Conservation (phyloP, 2,797 vertebrate genomes). For the Alfaro cultratus region DNA sequence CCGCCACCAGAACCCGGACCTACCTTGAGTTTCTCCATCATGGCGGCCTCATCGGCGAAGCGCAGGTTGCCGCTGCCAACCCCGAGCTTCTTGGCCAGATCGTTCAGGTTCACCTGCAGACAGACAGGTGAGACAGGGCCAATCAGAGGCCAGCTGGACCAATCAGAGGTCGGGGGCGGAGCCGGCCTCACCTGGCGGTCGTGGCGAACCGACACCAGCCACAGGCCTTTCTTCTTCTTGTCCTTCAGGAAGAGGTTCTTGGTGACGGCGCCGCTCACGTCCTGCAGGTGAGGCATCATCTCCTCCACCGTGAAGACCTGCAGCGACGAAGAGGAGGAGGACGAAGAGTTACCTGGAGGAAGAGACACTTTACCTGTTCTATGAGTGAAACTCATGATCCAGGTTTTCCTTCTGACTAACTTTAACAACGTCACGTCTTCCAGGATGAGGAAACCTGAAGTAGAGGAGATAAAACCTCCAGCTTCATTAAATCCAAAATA, state of each 20-base stretch:
- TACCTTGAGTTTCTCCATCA: constrained; percentile 89
- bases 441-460: too few relatives aligned
- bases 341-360: neutral
- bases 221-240: constrained; percentile 93
- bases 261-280: constrained; percentile 85
- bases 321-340: constrained; percentile 22
- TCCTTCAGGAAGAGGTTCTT: constrained; percentile 96
- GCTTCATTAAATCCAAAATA: neutral
- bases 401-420: neutral
- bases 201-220: constrained; percentile 88
- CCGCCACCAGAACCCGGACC: neutral
- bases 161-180: too few relatives aligned
- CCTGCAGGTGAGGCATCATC: constrained; percentile 93
- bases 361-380: neutral
- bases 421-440: too few relatives aligned
- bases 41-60: constrained; percentile 88
- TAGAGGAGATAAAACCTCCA: neutral
- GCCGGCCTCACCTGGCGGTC: constrained; percentile 79
- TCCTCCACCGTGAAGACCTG: constrained; percentile 96
- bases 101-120: constrained; percentile 83
- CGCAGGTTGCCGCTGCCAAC: constrained; percentile 90
- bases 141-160: neutral
- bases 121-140: neutral
- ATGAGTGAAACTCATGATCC: neutral
- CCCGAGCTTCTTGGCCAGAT: constrained; percentile 89